Evolutionary conservation across 2,888 invertebrate genomes (phyloP).

Genomic region (Dryobotodes eremita): DNA sequence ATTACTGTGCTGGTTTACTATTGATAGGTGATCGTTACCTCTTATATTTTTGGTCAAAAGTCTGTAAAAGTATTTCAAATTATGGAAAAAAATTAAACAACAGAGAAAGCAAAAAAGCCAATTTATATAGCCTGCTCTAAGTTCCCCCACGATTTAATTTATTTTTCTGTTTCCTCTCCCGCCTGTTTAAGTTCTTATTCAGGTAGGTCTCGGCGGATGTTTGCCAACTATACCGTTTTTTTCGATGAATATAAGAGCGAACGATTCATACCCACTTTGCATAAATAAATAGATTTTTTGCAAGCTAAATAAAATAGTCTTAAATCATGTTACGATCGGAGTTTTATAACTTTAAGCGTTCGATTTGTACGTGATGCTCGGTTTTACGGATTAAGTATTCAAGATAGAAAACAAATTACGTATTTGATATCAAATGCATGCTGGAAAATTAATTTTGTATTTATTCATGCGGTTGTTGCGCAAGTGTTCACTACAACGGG

Average conservation of each 20-base stretch:
- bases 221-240: constrained; percentile 38
- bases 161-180: constrained; percentile 58
- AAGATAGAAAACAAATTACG: no score
- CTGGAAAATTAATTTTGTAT: no score
- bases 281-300: constrained; percentile 64
- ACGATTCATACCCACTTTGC: constrained; percentile 60
- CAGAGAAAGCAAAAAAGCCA: neutral
- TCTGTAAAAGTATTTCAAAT: neutral
- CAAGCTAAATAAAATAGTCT: constrained; percentile 39
- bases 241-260: constrained; percentile 53
- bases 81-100: neutral
- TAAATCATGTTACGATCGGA: neutral
- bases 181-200: constrained; percentile 62
- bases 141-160: constrained; percentile 59
- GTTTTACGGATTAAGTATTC: neutral
- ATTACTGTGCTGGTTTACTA: no score
- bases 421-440: neutral
- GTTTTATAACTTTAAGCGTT: neutral
- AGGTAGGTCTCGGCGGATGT: constrained; percentile 50
- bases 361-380: constrained; percentile 9
- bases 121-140: neutral
- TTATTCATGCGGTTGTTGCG: neutral
- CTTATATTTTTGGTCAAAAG: neutral
- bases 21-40: no score
- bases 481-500: no score